Evolutionary conservation across 2,888 invertebrate genomes (phyloP), one percentile per base, ranked within the genome.

Genomic region (Epinotia bilunana): DNA sequence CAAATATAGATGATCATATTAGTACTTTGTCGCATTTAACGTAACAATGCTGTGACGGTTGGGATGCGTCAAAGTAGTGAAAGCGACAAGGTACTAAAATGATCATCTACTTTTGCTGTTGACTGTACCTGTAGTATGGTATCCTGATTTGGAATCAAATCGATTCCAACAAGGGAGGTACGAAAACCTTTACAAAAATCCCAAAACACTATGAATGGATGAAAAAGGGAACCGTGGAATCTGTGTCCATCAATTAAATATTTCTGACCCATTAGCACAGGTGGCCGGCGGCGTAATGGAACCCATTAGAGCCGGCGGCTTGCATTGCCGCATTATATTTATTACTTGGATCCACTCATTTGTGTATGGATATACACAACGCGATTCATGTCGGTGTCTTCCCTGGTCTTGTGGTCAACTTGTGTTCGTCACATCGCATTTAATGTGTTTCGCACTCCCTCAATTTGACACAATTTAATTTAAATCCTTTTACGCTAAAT

Each of bases 201-300:
- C 73, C 73, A 75, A 83, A 85, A 83, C 80, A 82, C 83, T 82
- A 83, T 81, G 81, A 85, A 87, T 86, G 83, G 83, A 85, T 88
- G 86, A 91, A 91, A 90, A 91, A 90, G n/a, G 81, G 87, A 86
- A 86, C 84, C 84, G 83, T 83, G 79, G 86, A 89, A 89, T 89
- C 89, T 86, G 88, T 87, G 87, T 58, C 77, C 78, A 79, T 78
- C 78, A 79, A 92, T 93, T 92, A 92, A 91, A 92, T 92, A 92
- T 92, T 92, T 91, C 88, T 91, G 90, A 88, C 80, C 90, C 91
- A 92, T 92, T 93, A 93, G 91, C 88, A 85, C 91, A 91, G 90
- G 91, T 92, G 92, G 90, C 85, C 87, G 84, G 88, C 87, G 86
- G 81, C 89, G 88, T 91, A 92, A 92, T 92, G 91, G 92, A 90